These are phyloP conservation scores for Drosophila subquinaria DNA, from an alignment of 2,888 invertebrate species.

Conservation along the genomic window DNA sequence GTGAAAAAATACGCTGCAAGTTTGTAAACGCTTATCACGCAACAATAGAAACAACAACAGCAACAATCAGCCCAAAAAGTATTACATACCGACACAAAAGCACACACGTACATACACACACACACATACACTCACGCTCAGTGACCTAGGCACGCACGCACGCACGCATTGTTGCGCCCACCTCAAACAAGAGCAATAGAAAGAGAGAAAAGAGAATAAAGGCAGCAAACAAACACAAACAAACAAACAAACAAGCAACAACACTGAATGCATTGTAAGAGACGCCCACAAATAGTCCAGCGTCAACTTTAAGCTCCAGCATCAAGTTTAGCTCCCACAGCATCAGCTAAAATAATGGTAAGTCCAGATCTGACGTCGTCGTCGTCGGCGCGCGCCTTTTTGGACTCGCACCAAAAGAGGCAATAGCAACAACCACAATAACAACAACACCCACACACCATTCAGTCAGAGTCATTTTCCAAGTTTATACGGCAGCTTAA, in stretches of 20 bases:
- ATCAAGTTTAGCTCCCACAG: slow-evolving; percentile 32
- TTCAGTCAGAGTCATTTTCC: neutral
- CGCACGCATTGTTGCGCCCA: slow-evolving; percentile 36
- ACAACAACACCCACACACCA: slow-evolving; percentile 55
- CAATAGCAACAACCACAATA: slow-evolving; percentile 28
- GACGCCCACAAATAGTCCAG: slow-evolving; percentile 21
- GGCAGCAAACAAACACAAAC: neutral
- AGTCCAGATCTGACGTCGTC: slow-evolving; percentile 47
- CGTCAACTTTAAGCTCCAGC: slow-evolving; percentile 28
- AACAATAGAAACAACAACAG: slow-evolving; percentile 30
- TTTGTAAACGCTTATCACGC: slow-evolving; percentile 46
- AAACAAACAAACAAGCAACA: slow-evolving; percentile 14
- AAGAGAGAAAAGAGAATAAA: slow-evolving; percentile 5
- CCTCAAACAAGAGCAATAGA: slow-evolving; percentile 20
- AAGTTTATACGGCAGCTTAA: neutral
- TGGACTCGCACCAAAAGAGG: slow-evolving; percentile 66
- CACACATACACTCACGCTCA: slow-evolving; percentile 10
- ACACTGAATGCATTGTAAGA: slow-evolving; percentile 26
- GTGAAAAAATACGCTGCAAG: slow-evolving; percentile 15
- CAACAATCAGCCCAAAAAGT: slow-evolving; percentile 35
- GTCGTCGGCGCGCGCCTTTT: slow-evolving; percentile 67
- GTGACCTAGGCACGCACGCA: slow-evolving; percentile 17
- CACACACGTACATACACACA: slow-evolving; percentile 2
- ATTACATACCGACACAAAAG: slow-evolving; percentile 42
- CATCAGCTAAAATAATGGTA: slow-evolving; percentile 56